phyloP scores from a whole-genome alignment of 2,888 invertebrate genomes.

The Napeogenes sylphis region DNA sequence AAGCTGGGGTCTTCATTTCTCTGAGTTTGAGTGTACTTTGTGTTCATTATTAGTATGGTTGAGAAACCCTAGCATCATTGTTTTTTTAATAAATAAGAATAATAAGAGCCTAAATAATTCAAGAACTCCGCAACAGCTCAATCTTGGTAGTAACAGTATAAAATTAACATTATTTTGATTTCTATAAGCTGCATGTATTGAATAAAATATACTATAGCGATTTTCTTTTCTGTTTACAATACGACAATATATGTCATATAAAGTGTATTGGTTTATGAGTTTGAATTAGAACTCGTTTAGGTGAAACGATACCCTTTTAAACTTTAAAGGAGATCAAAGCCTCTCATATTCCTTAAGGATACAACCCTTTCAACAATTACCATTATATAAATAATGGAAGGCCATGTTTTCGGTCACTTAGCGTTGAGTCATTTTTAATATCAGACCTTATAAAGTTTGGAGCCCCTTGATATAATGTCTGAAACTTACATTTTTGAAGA shows the following conservation, averaged over 20 bases:
- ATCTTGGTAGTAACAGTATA: too few species aligned
- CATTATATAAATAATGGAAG: not conserved
- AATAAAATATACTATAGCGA: too few species aligned
- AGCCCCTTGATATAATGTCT: not conserved
- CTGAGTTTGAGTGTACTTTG: too few species aligned
- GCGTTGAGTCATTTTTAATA: slow-evolving; percentile 1
- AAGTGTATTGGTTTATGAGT: slow-evolving; percentile 2
- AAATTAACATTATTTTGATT: too few species aligned
- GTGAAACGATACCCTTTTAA: slow-evolving; percentile 3
- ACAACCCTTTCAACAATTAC: slow-evolving; percentile 3
- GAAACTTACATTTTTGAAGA: not conserved
- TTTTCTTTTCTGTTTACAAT: not conserved
- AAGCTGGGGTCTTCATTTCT: too few species aligned
- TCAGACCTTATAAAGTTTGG: not conserved
- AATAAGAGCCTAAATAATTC: too few species aligned
- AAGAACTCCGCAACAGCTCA: too few species aligned
- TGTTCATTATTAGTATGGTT: too few species aligned
- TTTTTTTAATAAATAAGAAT: too few species aligned
- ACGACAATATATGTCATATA: not conserved
- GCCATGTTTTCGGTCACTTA: not conserved
- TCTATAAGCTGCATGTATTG: too few species aligned
- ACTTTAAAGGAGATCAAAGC: not conserved
- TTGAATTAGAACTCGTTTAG: not conserved
- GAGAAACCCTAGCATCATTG: too few species aligned
- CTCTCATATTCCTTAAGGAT: not conserved